These are phyloP conservation scores for Scalopus aquaticus DNA, from an alignment of 2,113 vertebrate species.

Conservation along the genomic window DNA sequence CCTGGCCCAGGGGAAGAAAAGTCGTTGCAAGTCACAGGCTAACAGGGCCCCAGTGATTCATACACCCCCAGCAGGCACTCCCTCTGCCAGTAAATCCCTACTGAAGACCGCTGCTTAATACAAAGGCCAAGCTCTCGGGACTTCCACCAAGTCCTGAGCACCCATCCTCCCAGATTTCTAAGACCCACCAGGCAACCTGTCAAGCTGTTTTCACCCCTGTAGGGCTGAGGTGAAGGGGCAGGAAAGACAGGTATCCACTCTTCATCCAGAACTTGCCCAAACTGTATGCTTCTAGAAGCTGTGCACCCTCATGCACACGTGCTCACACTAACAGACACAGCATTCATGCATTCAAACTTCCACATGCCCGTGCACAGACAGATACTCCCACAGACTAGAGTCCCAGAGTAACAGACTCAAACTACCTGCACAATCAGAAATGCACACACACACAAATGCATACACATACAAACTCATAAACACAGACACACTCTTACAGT, in stretches of 20 bases:
- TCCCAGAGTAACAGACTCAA: background rate
- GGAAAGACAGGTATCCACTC: slow-evolving; percentile 26
- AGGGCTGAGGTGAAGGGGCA: slow-evolving; percentile 73
- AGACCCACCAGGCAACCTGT: slow-evolving; percentile 45
- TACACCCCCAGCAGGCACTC: background rate
- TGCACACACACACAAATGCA: background rate
- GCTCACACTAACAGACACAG: too few species aligned
- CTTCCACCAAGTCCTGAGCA: slow-evolving; percentile 51
- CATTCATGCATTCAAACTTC: background rate
- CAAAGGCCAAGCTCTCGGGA: slow-evolving; percentile 77
- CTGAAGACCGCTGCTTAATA: slow-evolving; percentile 68
- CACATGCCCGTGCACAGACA: background rate
- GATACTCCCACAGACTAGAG: background rate
- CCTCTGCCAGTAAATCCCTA: slow-evolving; percentile 24
- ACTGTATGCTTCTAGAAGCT: slow-evolving; percentile 67
- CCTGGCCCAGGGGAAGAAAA: background rate
- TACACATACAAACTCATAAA: background rate
- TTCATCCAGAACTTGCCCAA: slow-evolving; percentile 78
- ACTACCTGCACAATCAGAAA: background rate
- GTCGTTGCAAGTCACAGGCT: background rate
- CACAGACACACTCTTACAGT: background rate
- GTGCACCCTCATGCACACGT: background rate
- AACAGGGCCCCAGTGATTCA: background rate
- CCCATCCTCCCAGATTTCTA: slow-evolving; percentile 64
- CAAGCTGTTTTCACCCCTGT: slow-evolving; percentile 7